A percentile compares a stretch with the other conserved stretches of the same genome.
phyloP scores from a whole-genome alignment of 2,888 invertebrate genomes.

The Epirrhoe alternata region DNA sequence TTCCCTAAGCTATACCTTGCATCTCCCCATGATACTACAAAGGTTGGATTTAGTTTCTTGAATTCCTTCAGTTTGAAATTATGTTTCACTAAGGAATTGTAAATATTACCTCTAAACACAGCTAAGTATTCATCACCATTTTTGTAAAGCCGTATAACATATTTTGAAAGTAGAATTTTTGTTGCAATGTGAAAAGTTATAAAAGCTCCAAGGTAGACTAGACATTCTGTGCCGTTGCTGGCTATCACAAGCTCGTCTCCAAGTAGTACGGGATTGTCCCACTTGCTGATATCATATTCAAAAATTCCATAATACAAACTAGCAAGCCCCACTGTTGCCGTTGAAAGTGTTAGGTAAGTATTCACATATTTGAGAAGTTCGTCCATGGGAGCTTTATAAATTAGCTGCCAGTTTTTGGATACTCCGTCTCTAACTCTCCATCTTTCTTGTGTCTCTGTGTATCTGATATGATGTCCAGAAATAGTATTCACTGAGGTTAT shows the following conservation, averaged over 20 bases:
- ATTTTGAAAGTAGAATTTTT: slow-evolving; percentile 70
- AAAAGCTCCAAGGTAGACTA: slow-evolving; percentile 70
- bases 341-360: slow-evolving; percentile 67
- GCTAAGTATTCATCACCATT: slow-evolving; percentile 76
- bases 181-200: slow-evolving; percentile 65
- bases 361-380: slow-evolving; percentile 61
- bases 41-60: slow-evolving; percentile 64
- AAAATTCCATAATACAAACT: slow-evolving; percentile 67
- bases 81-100: slow-evolving; percentile 65
- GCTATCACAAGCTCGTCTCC: slow-evolving; percentile 71
- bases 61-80: slow-evolving; percentile 71
- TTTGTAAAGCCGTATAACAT: slow-evolving; percentile 73
- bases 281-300: slow-evolving; percentile 58
- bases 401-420: slow-evolving; percentile 68
- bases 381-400: slow-evolving; percentile 79
- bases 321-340: slow-evolving; percentile 52
- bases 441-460: slow-evolving; percentile 65
- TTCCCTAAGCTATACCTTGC: slow-evolving; percentile 70
- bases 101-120: slow-evolving; percentile 68
- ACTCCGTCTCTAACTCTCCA: slow-evolving; percentile 70
- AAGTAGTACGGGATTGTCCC: slow-evolving; percentile 64
- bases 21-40: slow-evolving; percentile 72
- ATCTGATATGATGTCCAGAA: slow-evolving; percentile 66
- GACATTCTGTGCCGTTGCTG: slow-evolving; percentile 66
- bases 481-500: slow-evolving; percentile 53